phyloP scores from a whole-genome alignment of 2,113 vertebrate species.

The Tauraco erythrolophus region DNA sequence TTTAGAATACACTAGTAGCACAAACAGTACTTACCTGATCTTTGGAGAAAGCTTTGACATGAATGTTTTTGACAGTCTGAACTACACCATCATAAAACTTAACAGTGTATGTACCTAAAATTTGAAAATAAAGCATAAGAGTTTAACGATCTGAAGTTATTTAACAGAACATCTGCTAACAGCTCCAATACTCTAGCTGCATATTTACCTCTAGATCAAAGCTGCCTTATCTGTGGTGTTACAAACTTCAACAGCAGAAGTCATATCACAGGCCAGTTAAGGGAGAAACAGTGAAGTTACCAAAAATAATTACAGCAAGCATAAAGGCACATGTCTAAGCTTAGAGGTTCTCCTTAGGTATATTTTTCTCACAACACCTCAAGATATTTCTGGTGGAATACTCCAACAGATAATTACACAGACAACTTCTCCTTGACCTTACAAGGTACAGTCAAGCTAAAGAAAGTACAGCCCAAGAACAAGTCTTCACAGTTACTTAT shows the following conservation, averaged over 20 bases:
- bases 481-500: neutral
- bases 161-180: neutral
- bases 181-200: neutral
- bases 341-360: neutral
- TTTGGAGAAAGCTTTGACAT: conserved; percentile 92
- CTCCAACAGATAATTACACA: neutral
- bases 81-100: conserved; percentile 97
- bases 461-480: neutral
- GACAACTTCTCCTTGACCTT: neutral
- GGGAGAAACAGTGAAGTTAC: neutral
- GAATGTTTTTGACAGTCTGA: conserved; percentile 95
- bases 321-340: neutral
- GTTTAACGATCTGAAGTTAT: neutral
- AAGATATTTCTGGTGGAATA: neutral
- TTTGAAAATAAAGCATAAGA: conserved; percentile 40
- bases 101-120: conserved; percentile 93
- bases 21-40: conserved; percentile 81
- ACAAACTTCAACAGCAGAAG: neutral
- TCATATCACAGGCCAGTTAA: neutral
- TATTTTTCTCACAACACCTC: neutral
- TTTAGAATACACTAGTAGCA: neutral
- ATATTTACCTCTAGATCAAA: neutral
- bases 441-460: neutral
- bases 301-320: neutral
- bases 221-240: neutral